Conservation (phyloP, 37 sponge, comb jelly and placozoan species). For the Petrosia ficiformis region DNA sequence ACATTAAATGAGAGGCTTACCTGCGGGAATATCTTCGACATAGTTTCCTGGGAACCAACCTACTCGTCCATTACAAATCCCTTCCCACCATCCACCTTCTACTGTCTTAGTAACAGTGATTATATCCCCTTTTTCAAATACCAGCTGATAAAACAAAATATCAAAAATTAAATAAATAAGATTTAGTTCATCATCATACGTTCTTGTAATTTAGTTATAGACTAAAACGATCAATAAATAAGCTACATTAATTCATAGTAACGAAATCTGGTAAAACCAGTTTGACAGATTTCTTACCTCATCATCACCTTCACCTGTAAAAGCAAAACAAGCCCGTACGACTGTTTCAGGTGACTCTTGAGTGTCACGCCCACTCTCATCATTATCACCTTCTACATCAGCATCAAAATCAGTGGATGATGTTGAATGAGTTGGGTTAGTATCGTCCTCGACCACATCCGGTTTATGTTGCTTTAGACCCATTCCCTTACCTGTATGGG, state of each 20-base stretch:
- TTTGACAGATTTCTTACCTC: too few species aligned
- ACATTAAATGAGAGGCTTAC: slow-evolving; percentile 13
- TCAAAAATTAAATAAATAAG: neutral
- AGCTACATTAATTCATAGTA: too few species aligned
- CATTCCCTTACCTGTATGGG: neutral
- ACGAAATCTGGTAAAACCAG: too few species aligned
- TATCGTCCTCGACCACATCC: neutral
- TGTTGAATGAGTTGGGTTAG: too few species aligned
- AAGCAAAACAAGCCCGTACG: slow-evolving; percentile 63
- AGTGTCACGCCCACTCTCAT: neutral
- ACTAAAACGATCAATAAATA: too few species aligned
- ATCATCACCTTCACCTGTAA: slow-evolving; percentile 68
- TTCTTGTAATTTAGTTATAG: too few species aligned
- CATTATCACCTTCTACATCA: neutral
- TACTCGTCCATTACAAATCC: slow-evolving; percentile 51
- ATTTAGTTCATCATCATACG: neutral
- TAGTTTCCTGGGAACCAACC: slow-evolving; percentile 96
- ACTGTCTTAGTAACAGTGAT: slow-evolving; percentile 75
- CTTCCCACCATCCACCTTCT: slow-evolving; percentile 98
- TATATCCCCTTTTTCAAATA: slow-evolving; percentile 81
- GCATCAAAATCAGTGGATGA: neutral
- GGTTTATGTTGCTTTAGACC: neutral
- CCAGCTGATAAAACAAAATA: slow-evolving; percentile 39
- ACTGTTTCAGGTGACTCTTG: slow-evolving; percentile 12
- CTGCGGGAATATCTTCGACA: slow-evolving; percentile 66